Conservation (phyloP, 2,113 vertebrate genomes). For the Pavo muticus region DNA sequence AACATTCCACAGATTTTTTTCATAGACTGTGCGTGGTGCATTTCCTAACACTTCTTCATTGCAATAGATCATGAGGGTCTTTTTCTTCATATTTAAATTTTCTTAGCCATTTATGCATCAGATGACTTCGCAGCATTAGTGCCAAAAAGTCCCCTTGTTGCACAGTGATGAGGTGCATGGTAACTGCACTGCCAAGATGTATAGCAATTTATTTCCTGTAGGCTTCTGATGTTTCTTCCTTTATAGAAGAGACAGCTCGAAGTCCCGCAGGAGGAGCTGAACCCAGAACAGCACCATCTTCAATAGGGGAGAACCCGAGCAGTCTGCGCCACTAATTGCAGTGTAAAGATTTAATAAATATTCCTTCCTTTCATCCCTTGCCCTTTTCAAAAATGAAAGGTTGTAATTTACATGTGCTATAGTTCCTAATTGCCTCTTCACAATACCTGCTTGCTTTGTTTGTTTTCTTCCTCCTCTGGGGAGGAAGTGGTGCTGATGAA, state of each 20-base stretch:
- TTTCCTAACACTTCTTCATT: neutral
- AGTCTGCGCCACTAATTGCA: slow-evolving; percentile 36
- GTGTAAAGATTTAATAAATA: slow-evolving; percentile 70
- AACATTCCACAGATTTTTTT: neutral
- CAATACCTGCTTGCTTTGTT: slow-evolving; percentile 42
- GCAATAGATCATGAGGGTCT: rapidly evolving
- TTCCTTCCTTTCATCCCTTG: slow-evolving; percentile 55
- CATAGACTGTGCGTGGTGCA: neutral
- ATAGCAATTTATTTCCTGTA: neutral
- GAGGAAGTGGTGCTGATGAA: slow-evolving; percentile 12
- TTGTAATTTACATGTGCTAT: slow-evolving; percentile 40
- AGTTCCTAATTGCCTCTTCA: neutral
- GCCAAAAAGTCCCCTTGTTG: neutral
- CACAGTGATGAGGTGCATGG: neutral
- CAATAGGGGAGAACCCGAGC: slow-evolving; percentile 21
- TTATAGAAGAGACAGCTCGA: neutral
- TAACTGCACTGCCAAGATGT: neutral
- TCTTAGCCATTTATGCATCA: neutral
- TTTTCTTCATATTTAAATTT: neutral
- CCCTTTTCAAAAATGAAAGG: slow-evolving; percentile 67
- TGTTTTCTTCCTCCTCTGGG: slow-evolving; percentile 36
- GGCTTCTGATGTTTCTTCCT: neutral
- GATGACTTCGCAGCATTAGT: neutral
- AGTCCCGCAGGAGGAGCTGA: neutral
- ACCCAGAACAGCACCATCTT: neutral